Evolutionary conservation across 2,113 vertebrate species (phyloP).

Genomic region (Anthoscopus minutus): DNA sequence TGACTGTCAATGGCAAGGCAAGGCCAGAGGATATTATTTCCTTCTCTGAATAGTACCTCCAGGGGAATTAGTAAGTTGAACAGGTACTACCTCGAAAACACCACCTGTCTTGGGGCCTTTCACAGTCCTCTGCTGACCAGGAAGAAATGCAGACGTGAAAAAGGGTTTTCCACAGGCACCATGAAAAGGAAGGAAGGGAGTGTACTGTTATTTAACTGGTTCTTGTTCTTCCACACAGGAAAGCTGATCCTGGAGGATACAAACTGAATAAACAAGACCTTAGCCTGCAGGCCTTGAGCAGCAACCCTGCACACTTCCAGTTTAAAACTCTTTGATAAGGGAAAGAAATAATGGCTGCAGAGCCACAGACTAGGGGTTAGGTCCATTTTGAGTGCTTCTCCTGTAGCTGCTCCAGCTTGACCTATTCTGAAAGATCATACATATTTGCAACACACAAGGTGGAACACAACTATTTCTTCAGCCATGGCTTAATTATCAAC

Average conservation of each 20-base stretch:
- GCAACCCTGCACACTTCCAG: not conserved
- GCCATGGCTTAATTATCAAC: not conserved
- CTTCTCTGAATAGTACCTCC: not conserved
- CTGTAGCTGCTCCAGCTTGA: not conserved
- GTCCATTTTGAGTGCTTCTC: not conserved
- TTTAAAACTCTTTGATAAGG: not conserved
- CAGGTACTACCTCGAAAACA: rapidly evolving
- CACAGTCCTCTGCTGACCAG: not conserved
- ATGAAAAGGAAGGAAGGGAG: not conserved
- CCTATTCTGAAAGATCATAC: not conserved
- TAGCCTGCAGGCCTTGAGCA: not conserved
- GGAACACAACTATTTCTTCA: not conserved
- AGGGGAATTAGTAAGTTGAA: not conserved
- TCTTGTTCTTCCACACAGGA: not conserved
- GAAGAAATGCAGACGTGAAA: not conserved
- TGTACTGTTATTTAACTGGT: not conserved
- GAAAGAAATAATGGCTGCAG: not conserved
- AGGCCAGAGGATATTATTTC: not conserved
- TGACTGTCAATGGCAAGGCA: not conserved
- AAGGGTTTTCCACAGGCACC: not conserved
- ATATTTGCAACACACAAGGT: not conserved
- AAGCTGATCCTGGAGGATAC: not conserved
- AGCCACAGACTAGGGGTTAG: not conserved
- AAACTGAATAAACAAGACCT: not conserved
- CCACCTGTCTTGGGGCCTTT: not conserved